These are phyloP conservation scores for Glossosoma conforme DNA, from an alignment of 1,140 invertebrate species.

Conservation along the genomic window DNA sequence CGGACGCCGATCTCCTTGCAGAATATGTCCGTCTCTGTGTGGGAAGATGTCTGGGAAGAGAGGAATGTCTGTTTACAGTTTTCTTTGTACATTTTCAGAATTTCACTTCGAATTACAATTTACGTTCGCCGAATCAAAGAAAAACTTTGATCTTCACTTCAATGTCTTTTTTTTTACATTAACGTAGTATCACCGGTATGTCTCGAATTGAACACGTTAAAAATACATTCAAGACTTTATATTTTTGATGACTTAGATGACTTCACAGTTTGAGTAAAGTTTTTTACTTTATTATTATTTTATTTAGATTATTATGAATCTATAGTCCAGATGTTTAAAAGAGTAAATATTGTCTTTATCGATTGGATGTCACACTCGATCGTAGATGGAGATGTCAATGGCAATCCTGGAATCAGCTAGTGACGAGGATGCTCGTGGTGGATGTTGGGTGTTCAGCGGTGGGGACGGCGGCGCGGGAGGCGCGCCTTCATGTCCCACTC, in stretches of 20 bases:
- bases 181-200: no score
- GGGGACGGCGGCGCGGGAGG: slow-evolving; percentile 37
- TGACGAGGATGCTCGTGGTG: background rate
- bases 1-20: background rate
- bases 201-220: no score
- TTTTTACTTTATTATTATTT: no score
- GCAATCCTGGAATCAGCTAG: background rate
- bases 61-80: no score
- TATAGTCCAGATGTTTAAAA: background rate
- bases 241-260: no score
- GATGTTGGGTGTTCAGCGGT: slow-evolving; percentile 1
- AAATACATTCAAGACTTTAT: no score
- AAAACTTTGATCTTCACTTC: no score
- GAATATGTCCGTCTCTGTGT: background rate
- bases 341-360: background rate
- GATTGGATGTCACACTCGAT: background rate
- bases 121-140: background rate
- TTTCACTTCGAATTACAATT: background rate
- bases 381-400: background rate
- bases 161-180: no score
- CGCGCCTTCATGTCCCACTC: slow-evolving; percentile 73
- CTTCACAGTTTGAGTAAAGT: no score
- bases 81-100: no score
- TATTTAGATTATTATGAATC: background rate
- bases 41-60: no score